Evolutionary conservation across 2,888 invertebrate genomes (phyloP).

Genomic region (Drosophila trichaetosa): DNA sequence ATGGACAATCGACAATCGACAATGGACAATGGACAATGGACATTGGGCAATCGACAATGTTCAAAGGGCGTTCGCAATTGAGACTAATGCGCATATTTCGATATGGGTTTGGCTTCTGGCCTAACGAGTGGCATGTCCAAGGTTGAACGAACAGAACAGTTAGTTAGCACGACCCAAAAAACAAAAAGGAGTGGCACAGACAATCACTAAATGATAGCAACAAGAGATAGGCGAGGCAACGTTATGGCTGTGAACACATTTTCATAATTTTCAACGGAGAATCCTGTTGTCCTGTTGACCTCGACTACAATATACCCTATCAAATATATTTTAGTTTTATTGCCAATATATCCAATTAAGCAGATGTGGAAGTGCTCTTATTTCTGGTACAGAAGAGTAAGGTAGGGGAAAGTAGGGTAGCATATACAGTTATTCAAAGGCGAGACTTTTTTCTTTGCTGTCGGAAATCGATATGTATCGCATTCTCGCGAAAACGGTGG

Average conservation of each 20-base stretch:
- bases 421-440: too few species aligned
- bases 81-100: conserved; percentile 46
- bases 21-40: conserved; percentile 6
- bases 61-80: conserved; percentile 41
- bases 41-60: conserved; percentile 25
- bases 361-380: neutral
- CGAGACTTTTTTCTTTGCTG: too few species aligned
- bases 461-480: neutral
- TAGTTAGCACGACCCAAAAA: conserved; percentile 28
- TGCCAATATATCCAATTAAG: neutral
- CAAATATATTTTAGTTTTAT: neutral
- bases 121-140: neutral
- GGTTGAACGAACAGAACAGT: conserved; percentile 2
- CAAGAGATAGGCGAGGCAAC: neutral
- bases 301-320: neutral
- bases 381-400: neutral
- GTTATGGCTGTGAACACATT: neutral
- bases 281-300: neutral
- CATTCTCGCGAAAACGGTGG: neutral
- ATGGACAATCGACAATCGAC: conserved; percentile 11
- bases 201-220: neutral
- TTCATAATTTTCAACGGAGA: neutral
- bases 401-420: too few species aligned
- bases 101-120: conserved; percentile 16
- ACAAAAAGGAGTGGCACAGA: conserved; percentile 29